phyloP scores from a whole-genome alignment of 2,113 vertebrate genomes.

The Hystrix brachyura region DNA sequence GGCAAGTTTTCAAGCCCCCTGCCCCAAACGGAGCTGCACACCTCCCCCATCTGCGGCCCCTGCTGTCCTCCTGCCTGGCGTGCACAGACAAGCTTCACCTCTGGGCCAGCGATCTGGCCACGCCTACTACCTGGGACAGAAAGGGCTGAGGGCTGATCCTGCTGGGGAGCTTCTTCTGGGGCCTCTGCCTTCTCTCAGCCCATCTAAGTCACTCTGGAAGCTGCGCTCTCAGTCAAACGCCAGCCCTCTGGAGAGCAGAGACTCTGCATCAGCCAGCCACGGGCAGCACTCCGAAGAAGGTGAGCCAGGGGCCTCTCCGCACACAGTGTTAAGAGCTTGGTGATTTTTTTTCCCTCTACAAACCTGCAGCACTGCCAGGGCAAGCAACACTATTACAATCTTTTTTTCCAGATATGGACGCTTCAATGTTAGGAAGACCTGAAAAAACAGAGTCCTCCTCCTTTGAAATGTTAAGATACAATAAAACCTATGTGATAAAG shows the following conservation, averaged over 20 bases:
- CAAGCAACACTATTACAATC: background rate
- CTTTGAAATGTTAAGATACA: background rate
- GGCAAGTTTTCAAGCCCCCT: rapidly evolving
- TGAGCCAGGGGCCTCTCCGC: background rate
- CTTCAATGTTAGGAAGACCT: background rate
- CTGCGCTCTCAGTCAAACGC: background rate
- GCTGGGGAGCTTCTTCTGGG: background rate
- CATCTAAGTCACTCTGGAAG: background rate
- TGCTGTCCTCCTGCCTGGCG: background rate
- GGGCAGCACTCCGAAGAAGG: background rate
- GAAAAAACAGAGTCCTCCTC: background rate
- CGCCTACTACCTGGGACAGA: background rate
- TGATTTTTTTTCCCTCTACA: background rate
- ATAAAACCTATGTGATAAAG: background rate
- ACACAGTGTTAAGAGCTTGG: no score
- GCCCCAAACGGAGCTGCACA: rapidly evolving
- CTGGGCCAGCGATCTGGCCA: background rate
- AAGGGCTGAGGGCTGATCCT: rapidly evolving
- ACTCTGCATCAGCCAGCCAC: rapidly evolving
- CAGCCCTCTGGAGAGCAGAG: background rate
- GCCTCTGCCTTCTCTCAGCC: background rate
- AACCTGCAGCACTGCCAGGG: background rate
- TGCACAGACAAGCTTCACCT: background rate
- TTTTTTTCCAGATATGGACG: background rate
- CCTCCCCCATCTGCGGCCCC: rapidly evolving